Evolutionary conservation across 2,113 vertebrate genomes (phyloP), one percentile per base, ranked within the genome.

Genomic region (Arothron firmamentum): DNA sequence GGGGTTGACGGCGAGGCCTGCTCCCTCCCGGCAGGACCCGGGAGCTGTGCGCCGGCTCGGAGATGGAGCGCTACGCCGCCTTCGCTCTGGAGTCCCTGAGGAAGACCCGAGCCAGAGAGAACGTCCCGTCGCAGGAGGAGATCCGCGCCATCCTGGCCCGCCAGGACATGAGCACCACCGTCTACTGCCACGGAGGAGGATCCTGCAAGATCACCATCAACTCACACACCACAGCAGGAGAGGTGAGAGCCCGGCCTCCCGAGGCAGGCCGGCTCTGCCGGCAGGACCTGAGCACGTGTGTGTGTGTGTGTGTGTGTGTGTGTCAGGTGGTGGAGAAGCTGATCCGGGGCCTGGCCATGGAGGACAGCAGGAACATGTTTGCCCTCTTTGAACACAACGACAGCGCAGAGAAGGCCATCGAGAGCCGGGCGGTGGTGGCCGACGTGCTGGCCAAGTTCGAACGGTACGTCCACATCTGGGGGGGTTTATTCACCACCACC

Each of bases 341-440:
- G 83, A 93, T 97, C 83, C 90, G 96, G 0, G 97, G 97, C 16
- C 89, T 99, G 62, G 94, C 93, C 58, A 99, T 99, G 96, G 97
- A 98, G 85, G 93, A 98, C 74, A 96, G 96, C 90, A 93, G 92
- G 85, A 99, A 99, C 88, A 95, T 96, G 95, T 99, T 99, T 20
- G 94, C 97, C 48, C 87, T 99, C 79, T 99, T 99, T 47, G 96
- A 99, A 76, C 93, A 94, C 90, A 95, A 94, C 0, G 92, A 92
- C 28, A 74, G 67, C 6, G 76, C 88, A 0, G 94, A 96, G 68
- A 96, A 97, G 77, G 97, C 97, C 78, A 94, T 99, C 67, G 97
- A 99, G 82, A 95, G 93, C 87, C 93, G 95, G 51, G 89, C 93
- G 0, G 91, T 98, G 11, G 95, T 99, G 18, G 96, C 96, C 0